phyloP scores from a whole-genome alignment of 2,113 vertebrate species.

The Rhinogobius similis region DNA sequence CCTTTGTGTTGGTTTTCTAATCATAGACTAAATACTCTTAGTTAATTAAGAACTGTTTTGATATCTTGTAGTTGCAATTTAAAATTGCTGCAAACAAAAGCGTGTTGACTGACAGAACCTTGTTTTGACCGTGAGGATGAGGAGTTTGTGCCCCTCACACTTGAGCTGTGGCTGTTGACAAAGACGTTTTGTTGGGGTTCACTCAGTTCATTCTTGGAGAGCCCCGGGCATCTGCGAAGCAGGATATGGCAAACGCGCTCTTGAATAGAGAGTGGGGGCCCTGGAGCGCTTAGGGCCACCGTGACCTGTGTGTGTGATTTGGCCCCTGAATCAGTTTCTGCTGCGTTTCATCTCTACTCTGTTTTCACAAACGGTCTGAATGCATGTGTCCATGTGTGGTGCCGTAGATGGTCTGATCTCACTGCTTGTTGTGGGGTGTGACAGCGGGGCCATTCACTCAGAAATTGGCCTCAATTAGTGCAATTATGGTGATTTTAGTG shows the following conservation, averaged over 20 bases:
- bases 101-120: neutral
- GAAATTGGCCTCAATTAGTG: conserved; percentile 85
- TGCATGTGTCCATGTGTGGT: conserved; percentile 78
- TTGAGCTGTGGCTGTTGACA: conserved; percentile 72
- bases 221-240: conserved; percentile 50
- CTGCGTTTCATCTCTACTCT: conserved; percentile 31
- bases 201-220: conserved; percentile 62
- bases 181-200: conserved; percentile 77
- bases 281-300: conserved; percentile 44
- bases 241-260: conserved; percentile 54
- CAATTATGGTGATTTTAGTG: conserved; percentile 88
- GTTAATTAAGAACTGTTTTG: no score
- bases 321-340: conserved; percentile 63
- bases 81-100: no score
- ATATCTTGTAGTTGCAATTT: no score
- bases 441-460: conserved; percentile 81
- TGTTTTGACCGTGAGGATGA: neutral
- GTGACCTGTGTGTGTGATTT: conserved; percentile 75
- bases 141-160: conserved; percentile 47
- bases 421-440: conserved; percentile 76
- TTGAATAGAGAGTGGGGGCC: conserved; percentile 65
- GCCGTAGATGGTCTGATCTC: conserved; percentile 74
- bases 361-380: conserved; percentile 69
- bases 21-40: no score
- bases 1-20: no score